Evolutionary conservation across 2,888 invertebrate genomes (phyloP), one percentile per base, ranked within the genome.

Genomic region (Callyntrura sp.): DNA sequence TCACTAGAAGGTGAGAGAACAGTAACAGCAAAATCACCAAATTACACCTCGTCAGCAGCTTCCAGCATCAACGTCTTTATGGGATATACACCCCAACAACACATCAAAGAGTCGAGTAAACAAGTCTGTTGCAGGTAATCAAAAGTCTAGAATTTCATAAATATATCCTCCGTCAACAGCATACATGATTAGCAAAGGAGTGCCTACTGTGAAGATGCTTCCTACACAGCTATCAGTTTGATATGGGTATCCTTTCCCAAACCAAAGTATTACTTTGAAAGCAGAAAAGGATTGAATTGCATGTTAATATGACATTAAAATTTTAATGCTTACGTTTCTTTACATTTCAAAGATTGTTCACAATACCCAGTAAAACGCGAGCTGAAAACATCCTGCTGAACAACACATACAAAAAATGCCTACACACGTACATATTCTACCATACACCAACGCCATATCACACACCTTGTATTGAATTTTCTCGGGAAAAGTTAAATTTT

Each of bases 11-110:
- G 20, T 17, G 35, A n/a, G 43, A 17, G 57, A 57, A 55, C 12
- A 55, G 51, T n/a, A 0, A 35, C 25, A 43, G 12, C 62, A 76
- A 48, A 12, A 60, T 62, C 81, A 76, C 51, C 76, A 76, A 76
- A 48, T 48, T 51, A 43, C n/a, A 11, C 62, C 35, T 3, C 43
- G 35, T 35, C 81, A 0, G 17, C 81, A 45, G 1, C 9, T 45
- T 4, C 60, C 60, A 79, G n/a, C n/a, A 35, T 11, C 3, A 57
- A 23, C 12, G 20, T 45, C 8, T 6, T n/a, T 43, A 12, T 73
- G 17, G 45, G 73, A 12, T 20, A 20, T 23, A 23, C 12, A 14
- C 0, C 48, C 48, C 4, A 57, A 25, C 17, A 57, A 14, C 17
- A 23, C 23, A 62, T 81, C 81, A 43, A 62, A 62, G 35, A 35